Base-by-base conservation (phyloP, 2,113 vertebrate species). In the Butorides virescens region DNA sequence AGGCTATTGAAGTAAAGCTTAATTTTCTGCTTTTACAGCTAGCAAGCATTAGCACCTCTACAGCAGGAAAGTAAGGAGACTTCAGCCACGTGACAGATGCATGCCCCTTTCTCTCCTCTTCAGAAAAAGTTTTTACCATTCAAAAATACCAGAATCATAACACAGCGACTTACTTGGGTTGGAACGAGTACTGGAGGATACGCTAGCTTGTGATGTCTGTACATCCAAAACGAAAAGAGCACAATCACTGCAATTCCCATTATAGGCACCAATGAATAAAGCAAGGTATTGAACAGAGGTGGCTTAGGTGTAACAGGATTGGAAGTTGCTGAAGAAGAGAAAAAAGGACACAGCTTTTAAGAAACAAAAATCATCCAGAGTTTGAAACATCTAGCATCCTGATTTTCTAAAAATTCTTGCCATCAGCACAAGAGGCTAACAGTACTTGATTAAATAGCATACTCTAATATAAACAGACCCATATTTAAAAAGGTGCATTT, bases 161-260 rank as follows among this genome's bases (percentile, higher is more conserved):
- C 4, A 72, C 18, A 82, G 62, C 9, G 25, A 98, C 99, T 98
- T 99, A 99, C 99, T 96, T 99, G 99, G 88, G 99, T 99, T 89
- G 99, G 99, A 94, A 99, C 99, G 23, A 99, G 99, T 63, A 99
- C 99, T 2, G 99, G 99, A 34, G 99, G 99, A 95, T 99, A 99
- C 11, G 99, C 99, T 96, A 99, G 98, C 95, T 99, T 99, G 98
- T 99, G 99, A 93, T 99, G 99, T 74, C 99, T 98, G 96, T 99
- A 99, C 98, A 99, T 99, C 99, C 99, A 99, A 97, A 99, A 99
- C 3, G 99, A 99, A 93, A 99, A 99, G 87, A 99, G 98, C 79
- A 99, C 96, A 5, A 99, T 99, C 34, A 99, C 99, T 1, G 99
- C 99, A 89, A 99, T 98, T 86, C 98, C 99, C 97, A 99, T 99